Conservation (phyloP, 2,113 vertebrate species). For the Strix aluco region DNA sequence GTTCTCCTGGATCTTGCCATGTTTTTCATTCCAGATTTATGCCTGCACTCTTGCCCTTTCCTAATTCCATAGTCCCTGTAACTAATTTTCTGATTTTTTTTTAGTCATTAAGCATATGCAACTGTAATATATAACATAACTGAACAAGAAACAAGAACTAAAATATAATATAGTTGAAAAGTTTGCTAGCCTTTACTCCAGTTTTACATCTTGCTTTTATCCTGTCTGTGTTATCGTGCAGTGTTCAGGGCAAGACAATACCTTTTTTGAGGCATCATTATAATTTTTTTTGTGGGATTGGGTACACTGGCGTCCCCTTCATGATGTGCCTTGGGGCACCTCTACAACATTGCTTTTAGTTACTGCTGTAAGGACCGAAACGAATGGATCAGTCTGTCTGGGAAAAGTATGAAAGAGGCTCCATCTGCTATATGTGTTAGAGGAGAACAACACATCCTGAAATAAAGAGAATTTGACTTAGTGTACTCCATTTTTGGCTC, state of each 20-base stretch:
- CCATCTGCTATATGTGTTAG: background rate
- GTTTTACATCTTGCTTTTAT: background rate
- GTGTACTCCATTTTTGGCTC: background rate
- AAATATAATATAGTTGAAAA: background rate
- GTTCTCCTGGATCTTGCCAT: background rate
- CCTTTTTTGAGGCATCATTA: background rate
- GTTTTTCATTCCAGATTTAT: background rate
- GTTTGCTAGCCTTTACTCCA: background rate
- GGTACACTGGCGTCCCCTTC: background rate
- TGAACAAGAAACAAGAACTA: background rate
- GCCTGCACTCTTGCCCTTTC: background rate
- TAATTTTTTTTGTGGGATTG: fast-evolving
- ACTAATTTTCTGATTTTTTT: background rate
- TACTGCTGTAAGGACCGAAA: background rate
- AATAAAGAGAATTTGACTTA: background rate
- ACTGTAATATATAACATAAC: background rate
- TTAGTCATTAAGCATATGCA: background rate
- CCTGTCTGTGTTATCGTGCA: background rate
- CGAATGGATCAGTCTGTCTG: background rate
- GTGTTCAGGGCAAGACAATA: background rate
- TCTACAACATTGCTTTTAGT: background rate
- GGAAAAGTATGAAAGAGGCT: background rate
- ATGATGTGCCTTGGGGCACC: background rate
- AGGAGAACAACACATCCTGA: background rate
- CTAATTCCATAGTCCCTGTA: background rate